phyloP scores from a whole-genome alignment of 2,888 invertebrate genomes.

The Apamea crenata region DNA sequence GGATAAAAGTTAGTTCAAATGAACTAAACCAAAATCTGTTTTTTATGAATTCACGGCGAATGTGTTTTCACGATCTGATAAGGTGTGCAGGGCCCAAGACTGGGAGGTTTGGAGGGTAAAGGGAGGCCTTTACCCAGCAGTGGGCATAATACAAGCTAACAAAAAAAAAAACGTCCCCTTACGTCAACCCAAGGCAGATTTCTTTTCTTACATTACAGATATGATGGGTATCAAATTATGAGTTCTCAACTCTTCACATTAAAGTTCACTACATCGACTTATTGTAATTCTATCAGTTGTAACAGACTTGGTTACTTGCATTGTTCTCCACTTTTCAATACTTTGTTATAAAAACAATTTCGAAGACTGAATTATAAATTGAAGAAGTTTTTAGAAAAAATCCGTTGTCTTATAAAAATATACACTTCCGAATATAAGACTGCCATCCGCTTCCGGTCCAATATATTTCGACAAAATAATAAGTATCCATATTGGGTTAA shows the following conservation, averaged over 20 bases:
- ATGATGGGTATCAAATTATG: not conserved
- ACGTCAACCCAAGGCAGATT: not conserved
- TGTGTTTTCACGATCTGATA: too few species aligned
- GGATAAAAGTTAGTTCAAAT: not conserved
- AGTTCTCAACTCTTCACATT: not conserved
- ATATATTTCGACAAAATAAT: constrained; percentile 1
- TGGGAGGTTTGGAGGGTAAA: too few species aligned
- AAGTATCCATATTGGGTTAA: not conserved
- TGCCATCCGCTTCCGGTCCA: not conserved
- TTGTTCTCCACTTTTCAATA: constrained; percentile 10
- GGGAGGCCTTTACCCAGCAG: too few species aligned
- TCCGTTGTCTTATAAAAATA: not conserved
- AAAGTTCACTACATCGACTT: not conserved
- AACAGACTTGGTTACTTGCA: constrained; percentile 5
- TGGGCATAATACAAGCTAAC: too few species aligned
- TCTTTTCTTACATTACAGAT: not conserved
- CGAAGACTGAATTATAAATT: not conserved
- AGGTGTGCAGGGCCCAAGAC: too few species aligned
- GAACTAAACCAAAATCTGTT: not conserved
- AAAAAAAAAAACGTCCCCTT: not conserved
- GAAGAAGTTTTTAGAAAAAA: not conserved
- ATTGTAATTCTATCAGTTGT: not conserved
- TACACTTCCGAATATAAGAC: not conserved
- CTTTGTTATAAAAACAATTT: constrained; percentile 1
- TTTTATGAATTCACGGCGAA: not conserved